Evolutionary conservation across 2,113 vertebrate species (phyloP), one percentile per base, ranked within the genome.

Genomic region (Tinamus guttatus): DNA sequence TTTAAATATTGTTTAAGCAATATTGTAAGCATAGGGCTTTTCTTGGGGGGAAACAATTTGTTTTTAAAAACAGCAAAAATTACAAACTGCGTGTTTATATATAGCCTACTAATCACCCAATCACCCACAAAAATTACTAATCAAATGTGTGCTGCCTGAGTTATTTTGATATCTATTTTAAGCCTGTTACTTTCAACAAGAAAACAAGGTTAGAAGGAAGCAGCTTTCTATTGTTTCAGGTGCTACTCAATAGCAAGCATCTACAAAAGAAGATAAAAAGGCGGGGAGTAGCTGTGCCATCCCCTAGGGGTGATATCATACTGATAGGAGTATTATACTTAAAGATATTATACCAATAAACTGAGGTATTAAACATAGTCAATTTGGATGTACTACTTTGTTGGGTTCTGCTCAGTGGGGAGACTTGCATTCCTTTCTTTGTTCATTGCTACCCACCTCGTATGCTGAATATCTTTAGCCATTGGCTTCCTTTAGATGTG

Each of bases 191-290:
- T 91, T 11, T 63, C n/a, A 62, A 40, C 13, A 12, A 64, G 52
- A 51, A 82, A 87, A 36, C 9, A 56, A 86, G 51, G 5, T 38
- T 88, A 70, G 63, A 87, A 84, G 30, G 34, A 69, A 91, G 93
- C 6, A 13, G 8, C 19, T 71, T 86, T 79, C 51, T 21, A 19
- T 27, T 76, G 5, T 83, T 88, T 80, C 21, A 93, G 21, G 15
- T 88, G 21, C n/a, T 9, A 40, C n/a, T 84, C 32, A 30, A 15
- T 52, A 47, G 6, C 36, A 28, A 34, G 2, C 2, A 63, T 11
- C 13, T 71, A 36, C 21, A 38, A 80, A 45, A 38, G 7, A 16
- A 24, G 0, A 38, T 2, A 4, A 28, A 2, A 58, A 52, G 1
- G 54, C 3, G 28, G 9, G 28, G 17, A 25, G 64, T 54, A 36